Evolutionary conservation across 2,888 invertebrate genomes (phyloP), one percentile per base, ranked within the genome.

Genomic region (Camptogramma bilineatum): DNA sequence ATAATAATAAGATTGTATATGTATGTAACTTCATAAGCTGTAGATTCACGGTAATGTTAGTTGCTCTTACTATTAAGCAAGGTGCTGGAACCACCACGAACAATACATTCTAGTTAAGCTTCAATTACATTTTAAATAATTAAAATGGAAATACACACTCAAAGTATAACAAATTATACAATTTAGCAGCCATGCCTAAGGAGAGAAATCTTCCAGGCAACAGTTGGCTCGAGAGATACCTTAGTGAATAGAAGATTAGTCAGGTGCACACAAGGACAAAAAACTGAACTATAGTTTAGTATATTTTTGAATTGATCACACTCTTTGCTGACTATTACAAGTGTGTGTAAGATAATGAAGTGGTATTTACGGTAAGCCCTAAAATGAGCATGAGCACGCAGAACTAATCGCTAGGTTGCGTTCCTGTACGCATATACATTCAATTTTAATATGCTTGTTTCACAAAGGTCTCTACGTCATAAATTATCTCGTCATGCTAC

Each of bases 401-500:
- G 13, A 39, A 39, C 13, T 13, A 4, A 39, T 39, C 13, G 17
- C 13, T 13, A 8, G 8, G 44, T 44, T 44, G 17, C 44, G 44
- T 44, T 44, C 17, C 16, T 44, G 16, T 17, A 39, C 34, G 44
- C 17, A 16, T 16, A 28, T 28, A 28, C 7, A 28, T 4, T 4
- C 17, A 44, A 17, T 44, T 0, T 4, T 44, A 8, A 13, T 17
- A 21, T 21, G 48, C 48, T 16, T 51, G 24, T 51, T 28, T 17
- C 51, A 28, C 21, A 31, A 28, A 28, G 31, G 31, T 51, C 17
- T 9, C 31, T 17, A 31, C 19, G 52, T 34, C 34, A 34, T 60
- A 53, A 60, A 57, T 59, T 60, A 67, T 68, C 57, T 63, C 55
- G 69, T 68, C 66, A 66, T 60, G 64, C 62, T 64, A 66, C 62